Evolutionary conservation across 2,888 invertebrate species (phyloP).

Genomic region (Capitulum mitella): DNA sequence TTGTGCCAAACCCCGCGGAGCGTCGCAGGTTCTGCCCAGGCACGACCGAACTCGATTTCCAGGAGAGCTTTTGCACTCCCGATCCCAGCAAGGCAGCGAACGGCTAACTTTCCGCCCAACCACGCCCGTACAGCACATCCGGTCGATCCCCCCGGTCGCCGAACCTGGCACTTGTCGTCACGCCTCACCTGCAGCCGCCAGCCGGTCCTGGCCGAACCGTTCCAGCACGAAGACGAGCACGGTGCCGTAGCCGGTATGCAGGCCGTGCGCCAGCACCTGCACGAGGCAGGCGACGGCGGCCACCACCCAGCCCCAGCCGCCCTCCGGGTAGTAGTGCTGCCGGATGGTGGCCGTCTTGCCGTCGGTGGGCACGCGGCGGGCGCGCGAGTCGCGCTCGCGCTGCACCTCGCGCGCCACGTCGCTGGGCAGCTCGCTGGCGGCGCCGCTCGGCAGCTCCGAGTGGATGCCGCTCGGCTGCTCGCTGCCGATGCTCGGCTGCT

Average conservation of each 20-base stretch:
- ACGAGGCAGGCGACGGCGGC: slow-evolving; percentile 62
- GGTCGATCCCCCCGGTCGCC: too few relatives aligned
- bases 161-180: too few relatives aligned
- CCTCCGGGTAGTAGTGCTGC: slow-evolving; percentile 76
- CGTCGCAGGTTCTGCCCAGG: too few relatives aligned
- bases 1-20: too few relatives aligned
- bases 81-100: too few relatives aligned
- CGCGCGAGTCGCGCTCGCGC: background rate
- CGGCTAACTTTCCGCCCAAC: too few relatives aligned
- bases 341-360: slow-evolving; percentile 54
- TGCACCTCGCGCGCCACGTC: slow-evolving; percentile 11
- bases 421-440: slow-evolving; percentile 10
- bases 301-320: slow-evolving; percentile 76
- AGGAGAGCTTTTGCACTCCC: too few relatives aligned
- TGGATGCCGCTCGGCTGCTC: background rate
- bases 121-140: too few relatives aligned
- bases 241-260: slow-evolving; percentile 56
- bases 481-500: slow-evolving; percentile 9
- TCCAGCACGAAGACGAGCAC: background rate
- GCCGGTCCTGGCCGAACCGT: background rate
- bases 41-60: too few relatives aligned
- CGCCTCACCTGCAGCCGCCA: background rate
- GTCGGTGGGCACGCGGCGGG: background rate
- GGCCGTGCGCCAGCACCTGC: slow-evolving; percentile 65
- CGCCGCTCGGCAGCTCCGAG: background rate